Percentiles rank a stretch among this genome's conserved stretches.
phyloP scores from a whole-genome alignment of 2,113 vertebrate genomes.

The Tragulus kanchil region DNA sequence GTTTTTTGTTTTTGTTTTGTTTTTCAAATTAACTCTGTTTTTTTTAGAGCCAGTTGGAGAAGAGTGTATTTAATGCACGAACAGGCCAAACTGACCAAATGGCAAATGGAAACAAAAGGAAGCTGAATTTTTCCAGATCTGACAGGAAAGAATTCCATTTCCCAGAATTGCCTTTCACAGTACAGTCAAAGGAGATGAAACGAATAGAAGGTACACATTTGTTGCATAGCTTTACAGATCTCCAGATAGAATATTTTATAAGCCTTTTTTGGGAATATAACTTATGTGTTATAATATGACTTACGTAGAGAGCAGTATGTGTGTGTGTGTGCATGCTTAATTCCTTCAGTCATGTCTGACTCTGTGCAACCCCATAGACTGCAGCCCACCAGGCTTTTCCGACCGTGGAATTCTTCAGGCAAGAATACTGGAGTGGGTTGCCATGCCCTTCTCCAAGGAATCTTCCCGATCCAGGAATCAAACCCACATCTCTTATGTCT shows the following conservation, averaged over 20 bases:
- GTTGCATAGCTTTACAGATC: neutral
- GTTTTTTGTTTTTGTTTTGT: neutral
- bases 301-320: slow-evolving; percentile 42
- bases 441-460: neutral
- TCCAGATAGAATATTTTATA: neutral
- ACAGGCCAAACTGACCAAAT: slow-evolving; percentile 78
- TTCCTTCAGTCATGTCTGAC: neutral
- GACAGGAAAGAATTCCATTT: slow-evolving; percentile 85
- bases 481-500: neutral
- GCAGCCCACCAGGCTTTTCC: neutral
- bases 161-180: slow-evolving; percentile 80
- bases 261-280: neutral
- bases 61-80: slow-evolving; percentile 71
- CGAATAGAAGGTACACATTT: slow-evolving; percentile 80
- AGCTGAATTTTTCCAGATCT: slow-evolving; percentile 80
- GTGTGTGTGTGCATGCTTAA: neutral
- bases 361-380: neutral
- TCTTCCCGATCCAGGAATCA: neutral
- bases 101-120: slow-evolving; percentile 81
- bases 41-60: slow-evolving; percentile 81
- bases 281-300: slow-evolving; percentile 23
- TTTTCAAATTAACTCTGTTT: slow-evolving; percentile 44
- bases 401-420: neutral
- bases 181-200: slow-evolving; percentile 83
- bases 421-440: neutral